These are phyloP conservation scores for Peromyscus melanophrys DNA, from an alignment of 2,797 vertebrate genomes.

Conservation along the genomic window DNA sequence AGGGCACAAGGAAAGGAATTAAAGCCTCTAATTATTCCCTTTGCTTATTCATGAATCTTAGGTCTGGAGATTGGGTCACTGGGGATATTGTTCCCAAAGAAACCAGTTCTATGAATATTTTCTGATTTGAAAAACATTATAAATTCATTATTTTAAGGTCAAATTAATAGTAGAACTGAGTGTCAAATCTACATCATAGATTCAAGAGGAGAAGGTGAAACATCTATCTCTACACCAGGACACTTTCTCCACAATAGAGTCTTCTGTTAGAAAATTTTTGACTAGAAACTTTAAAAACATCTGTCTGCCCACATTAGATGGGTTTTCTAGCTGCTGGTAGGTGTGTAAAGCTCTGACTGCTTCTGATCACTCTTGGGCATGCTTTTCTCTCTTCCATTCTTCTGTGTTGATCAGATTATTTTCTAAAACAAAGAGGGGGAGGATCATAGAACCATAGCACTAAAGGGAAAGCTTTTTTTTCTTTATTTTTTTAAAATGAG, in stretches of 20 bases:
- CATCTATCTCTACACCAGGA: not conserved
- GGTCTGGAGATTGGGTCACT: not conserved
- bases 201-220: not conserved
- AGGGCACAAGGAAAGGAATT: not conserved
- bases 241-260: not conserved
- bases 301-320: not conserved
- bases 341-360: not conserved
- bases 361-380: not conserved
- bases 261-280: not conserved
- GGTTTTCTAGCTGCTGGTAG: not conserved
- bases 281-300: not conserved
- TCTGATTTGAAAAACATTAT: not conserved
- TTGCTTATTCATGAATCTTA: not conserved
- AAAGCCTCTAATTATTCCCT: slow-evolving; percentile 41
- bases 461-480: not conserved
- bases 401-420: not conserved
- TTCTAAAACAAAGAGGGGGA: not conserved
- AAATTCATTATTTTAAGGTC: not conserved
- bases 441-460: not conserved
- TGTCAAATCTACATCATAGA: not conserved
- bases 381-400: not conserved
- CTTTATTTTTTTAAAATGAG: not conserved
- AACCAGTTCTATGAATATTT: not conserved
- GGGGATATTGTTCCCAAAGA: not conserved
- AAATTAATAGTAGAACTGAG: not conserved